A percentile compares a stretch with the other conserved stretches of the same genome.
Evolutionary conservation across 2,113 vertebrate species (phyloP).

Genomic region (Pseudopodoces humilis): DNA sequence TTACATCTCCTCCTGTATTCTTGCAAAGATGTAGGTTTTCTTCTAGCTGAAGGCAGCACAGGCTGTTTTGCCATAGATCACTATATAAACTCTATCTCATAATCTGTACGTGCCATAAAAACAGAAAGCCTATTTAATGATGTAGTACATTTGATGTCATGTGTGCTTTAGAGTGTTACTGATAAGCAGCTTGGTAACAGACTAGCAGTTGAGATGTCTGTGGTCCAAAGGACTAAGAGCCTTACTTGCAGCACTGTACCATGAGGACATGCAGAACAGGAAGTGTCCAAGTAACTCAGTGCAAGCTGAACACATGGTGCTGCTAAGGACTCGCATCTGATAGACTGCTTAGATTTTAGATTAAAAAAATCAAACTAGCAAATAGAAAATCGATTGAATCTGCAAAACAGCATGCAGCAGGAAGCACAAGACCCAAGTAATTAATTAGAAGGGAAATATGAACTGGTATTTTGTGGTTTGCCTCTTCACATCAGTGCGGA

Average conservation of each 20-base stretch:
- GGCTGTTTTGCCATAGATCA: neutral
- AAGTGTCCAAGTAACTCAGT: neutral
- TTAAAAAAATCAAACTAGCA: neutral
- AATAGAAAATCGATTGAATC: neutral
- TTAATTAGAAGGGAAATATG: neutral
- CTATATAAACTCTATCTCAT: neutral
- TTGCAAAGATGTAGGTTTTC: neutral
- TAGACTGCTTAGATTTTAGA: neutral
- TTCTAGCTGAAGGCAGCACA: neutral
- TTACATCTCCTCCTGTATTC: neutral
- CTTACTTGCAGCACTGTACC: neutral
- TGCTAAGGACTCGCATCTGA: neutral
- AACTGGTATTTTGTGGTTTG: neutral
- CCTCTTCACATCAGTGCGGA: neutral
- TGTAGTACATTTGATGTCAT: neutral
- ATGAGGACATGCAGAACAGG: neutral
- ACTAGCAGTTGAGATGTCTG: neutral
- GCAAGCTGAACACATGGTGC: neutral
- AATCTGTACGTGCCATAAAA: neutral
- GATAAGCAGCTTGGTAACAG: constrained; percentile 30
- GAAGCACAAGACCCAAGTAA: neutral
- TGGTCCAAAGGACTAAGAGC: constrained; percentile 20
- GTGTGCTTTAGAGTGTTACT: neutral
- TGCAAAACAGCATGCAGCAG: neutral
- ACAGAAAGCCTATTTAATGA: constrained; percentile 12